Evolutionary conservation across 2,888 invertebrate species (phyloP).

Genomic region (Merodon equestris): DNA sequence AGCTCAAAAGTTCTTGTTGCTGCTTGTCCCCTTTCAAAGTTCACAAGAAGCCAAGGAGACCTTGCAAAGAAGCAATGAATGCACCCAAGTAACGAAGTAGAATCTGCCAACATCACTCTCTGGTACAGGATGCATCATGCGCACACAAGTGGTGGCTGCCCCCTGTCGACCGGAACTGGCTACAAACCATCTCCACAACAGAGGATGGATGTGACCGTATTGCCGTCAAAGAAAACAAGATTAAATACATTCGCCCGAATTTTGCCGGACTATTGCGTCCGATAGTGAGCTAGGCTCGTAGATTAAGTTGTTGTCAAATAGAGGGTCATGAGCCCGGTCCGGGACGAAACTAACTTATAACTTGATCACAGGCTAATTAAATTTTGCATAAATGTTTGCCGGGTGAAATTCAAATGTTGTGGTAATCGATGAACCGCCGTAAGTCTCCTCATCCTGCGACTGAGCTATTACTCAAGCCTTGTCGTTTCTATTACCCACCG

Average conservation of each 20-base stretch:
- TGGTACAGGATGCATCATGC: not conserved
- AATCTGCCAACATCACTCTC: conserved; percentile 5
- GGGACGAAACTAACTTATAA: conserved; percentile 42
- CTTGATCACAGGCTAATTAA: conserved; percentile 59
- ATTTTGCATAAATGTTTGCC: conserved; percentile 57
- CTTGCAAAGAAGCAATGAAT: conserved; percentile 32
- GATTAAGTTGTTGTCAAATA: conserved; percentile 42
- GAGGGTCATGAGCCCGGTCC: conserved; percentile 10
- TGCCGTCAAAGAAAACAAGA: conserved; percentile 50
- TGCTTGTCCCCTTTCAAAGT: conserved; percentile 16
- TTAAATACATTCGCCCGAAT: conserved; percentile 32
- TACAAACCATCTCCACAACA: not conserved
- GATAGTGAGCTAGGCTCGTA: conserved; percentile 30
- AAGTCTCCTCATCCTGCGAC: conserved; percentile 51
- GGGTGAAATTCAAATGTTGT: conserved; percentile 61
- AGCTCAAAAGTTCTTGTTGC: too few species aligned
- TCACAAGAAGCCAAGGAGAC: conserved; percentile 22
- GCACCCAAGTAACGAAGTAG: conserved; percentile 12
- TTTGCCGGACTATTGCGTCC: conserved; percentile 38
- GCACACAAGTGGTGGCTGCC: not conserved
- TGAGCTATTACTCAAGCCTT: not conserved
- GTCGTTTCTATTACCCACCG: too few species aligned
- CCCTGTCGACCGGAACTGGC: not conserved
- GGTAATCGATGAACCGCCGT: conserved; percentile 65
- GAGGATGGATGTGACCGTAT: conserved; percentile 19